Base-by-base conservation (phyloP, 2,797 vertebrate species). In the Centropyge bicolor region DNA sequence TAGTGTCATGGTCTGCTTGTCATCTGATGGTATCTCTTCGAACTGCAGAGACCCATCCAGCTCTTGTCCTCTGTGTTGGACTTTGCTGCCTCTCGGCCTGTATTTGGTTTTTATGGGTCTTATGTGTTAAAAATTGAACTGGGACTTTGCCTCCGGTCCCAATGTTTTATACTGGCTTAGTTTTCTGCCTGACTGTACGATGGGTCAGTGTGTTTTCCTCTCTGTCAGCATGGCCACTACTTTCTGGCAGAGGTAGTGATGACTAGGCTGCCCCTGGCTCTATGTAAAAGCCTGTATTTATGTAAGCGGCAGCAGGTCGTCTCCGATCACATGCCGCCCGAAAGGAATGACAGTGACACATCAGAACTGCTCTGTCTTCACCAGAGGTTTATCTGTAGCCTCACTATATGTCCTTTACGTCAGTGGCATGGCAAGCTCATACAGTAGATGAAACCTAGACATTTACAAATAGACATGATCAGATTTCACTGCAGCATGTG, bases 61-160 rank as follows among this genome's bases (percentile, higher is more conserved):
- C 55, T 22, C 14, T 48, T 9, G 24, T 40, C 41, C 8, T 54
- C 38, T 45, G 31, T 16, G 14, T 27, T 51, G 31, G 56, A 78
- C 68, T 76, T 76, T 67, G 67, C 43, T 40, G 36, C 38, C n/a
- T 70, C 6, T 51, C 14, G 16, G 4, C 17, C 16, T 8, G 11
- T 16, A 8, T 52, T 27, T 65, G 48, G 24, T 46, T 76, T 85
- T 82, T 64, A 85, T 69, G 43, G 38, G 14, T 46, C 31, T 73
- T 14, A 2, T 13, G 61, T 80, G 79, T 91, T 89, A 71, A 73
- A 78, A 56, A 82, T 81, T 75, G 8, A 87, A 55, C 79, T 10
- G 24, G 43, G 38, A 78, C 69, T 46, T 78, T 61, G 27, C 52
- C 59, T 62, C 31, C 8, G 52, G 55, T 49, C 38, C 3, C 35